These are phyloP conservation scores for Orestias chungarensis DNA, from an alignment of 2,797 vertebrate species.

Conservation along the genomic window DNA sequence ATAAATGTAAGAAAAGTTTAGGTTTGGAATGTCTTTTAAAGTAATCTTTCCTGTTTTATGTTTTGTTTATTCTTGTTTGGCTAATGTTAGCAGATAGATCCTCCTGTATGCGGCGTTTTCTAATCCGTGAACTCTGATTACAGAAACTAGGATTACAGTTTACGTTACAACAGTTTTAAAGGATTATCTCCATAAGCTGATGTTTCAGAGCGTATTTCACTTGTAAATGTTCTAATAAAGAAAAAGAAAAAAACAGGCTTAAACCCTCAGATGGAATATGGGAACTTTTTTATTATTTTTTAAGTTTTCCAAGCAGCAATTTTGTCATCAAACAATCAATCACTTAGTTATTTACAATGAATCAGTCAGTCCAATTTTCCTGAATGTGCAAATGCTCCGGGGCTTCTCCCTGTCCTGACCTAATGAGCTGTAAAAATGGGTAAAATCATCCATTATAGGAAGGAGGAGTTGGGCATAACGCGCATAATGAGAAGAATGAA, in stretches of 20 bases:
- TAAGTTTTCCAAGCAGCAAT: neutral
- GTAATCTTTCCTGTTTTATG: neutral
- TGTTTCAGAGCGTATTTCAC: neutral
- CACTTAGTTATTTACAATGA: neutral
- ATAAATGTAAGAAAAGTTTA: neutral
- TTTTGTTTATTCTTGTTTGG: neutral
- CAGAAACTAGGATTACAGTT: conserved; percentile 7
- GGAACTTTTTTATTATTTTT: neutral
- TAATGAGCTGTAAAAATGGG: conserved; percentile 15
- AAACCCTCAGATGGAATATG: neutral
- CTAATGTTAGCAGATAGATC: neutral
- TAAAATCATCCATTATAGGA: conserved; percentile 35
- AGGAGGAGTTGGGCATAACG: conserved; percentile 23
- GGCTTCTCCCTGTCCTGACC: neutral
- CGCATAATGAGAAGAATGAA: conserved; percentile 27
- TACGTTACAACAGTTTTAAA: neutral
- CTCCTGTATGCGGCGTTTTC: neutral
- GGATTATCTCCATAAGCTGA: conserved; percentile 3
- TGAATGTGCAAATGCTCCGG: neutral
- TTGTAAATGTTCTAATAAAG: conserved; percentile 4
- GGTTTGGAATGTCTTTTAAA: neutral
- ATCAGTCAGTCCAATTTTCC: neutral
- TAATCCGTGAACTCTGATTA: conserved; percentile 7
- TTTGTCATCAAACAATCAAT: neutral
- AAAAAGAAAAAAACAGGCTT: neutral